phyloP scores from a whole-genome alignment of 2,888 invertebrate genomes.

The Xestia sexstrigata region DNA sequence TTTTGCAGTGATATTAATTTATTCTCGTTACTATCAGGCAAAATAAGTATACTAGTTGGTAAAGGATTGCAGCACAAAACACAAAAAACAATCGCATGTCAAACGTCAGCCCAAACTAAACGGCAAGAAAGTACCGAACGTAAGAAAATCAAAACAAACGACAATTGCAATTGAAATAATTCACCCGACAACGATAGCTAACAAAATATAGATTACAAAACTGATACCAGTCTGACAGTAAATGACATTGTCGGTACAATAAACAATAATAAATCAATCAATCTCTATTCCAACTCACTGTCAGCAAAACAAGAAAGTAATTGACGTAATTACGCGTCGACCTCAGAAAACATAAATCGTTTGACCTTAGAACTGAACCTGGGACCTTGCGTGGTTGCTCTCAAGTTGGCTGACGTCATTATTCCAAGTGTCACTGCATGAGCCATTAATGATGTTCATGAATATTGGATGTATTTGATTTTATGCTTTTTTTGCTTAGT shows the following conservation, averaged over 20 bases:
- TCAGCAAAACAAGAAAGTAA: slow-evolving; percentile 67
- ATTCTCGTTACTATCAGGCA: background rate
- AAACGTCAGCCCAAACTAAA: background rate
- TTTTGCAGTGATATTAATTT: background rate
- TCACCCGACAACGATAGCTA: slow-evolving; percentile 3
- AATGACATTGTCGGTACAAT: slow-evolving; percentile 52
- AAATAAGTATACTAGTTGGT: background rate
- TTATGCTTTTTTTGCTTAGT: slow-evolving; percentile 13
- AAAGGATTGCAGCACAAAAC: background rate
- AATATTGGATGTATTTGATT: slow-evolving; percentile 37
- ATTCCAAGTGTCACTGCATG: slow-evolving; percentile 44
- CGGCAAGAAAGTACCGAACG: background rate
- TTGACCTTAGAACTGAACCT: slow-evolving; percentile 64
- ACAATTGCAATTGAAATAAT: slow-evolving; percentile 25
- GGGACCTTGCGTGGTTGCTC: slow-evolving; percentile 54
- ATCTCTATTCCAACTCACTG: slow-evolving; percentile 50
- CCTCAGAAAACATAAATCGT: slow-evolving; percentile 63
- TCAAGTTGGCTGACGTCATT: slow-evolving; percentile 56
- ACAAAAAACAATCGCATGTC: slow-evolving; percentile 3
- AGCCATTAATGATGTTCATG: slow-evolving; percentile 27
- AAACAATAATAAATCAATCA: slow-evolving; percentile 64
- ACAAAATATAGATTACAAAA: slow-evolving; percentile 37
- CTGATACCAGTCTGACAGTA: slow-evolving; percentile 33
- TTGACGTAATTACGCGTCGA: slow-evolving; percentile 64
- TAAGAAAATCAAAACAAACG: slow-evolving; percentile 18